Percentiles rank a stretch among this genome's conserved stretches.
Conservation (phyloP, 2,797 vertebrate species). For the Aldrovandia affinis region DNA sequence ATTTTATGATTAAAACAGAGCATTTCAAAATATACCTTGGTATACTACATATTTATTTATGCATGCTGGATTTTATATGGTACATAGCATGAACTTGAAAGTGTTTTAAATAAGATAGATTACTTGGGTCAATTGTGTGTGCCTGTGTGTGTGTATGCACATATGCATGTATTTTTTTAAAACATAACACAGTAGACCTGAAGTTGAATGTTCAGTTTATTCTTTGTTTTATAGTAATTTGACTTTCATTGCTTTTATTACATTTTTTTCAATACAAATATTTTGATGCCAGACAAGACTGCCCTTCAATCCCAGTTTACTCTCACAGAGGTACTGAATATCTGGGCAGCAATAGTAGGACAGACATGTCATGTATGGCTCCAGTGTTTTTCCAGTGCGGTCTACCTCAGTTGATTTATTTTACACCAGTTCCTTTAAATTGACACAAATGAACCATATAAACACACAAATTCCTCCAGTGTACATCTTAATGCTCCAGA, state of each 20-base stretch:
- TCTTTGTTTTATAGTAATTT: slow-evolving; percentile 52
- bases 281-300: slow-evolving; percentile 32
- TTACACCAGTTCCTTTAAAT: slow-evolving; percentile 18
- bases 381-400: slow-evolving; percentile 19
- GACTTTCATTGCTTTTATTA: slow-evolving; percentile 33
- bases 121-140: not conserved
- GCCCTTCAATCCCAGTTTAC: slow-evolving; percentile 37
- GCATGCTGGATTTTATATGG: not conserved
- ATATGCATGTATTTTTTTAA: not conserved
- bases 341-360: not conserved
- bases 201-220: slow-evolving; percentile 53
- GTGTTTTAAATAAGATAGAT: not conserved
- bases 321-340: slow-evolving; percentile 18
- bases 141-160: not conserved
- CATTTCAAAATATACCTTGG: not conserved
- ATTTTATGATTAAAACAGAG: not conserved
- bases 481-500: not conserved
- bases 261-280: slow-evolving; percentile 54
- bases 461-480: slow-evolving; percentile 5
- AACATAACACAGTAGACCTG: not conserved
- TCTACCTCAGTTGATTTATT: slow-evolving; percentile 10
- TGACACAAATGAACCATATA: slow-evolving; percentile 1
- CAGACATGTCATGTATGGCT: slow-evolving; percentile 17
- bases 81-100: not conserved
- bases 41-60: not conserved